A percentile compares a stretch with the other conserved stretches of the same genome.
phyloP scores from a whole-genome alignment of 2,888 invertebrate species.

The Microplitis deprimator region DNA sequence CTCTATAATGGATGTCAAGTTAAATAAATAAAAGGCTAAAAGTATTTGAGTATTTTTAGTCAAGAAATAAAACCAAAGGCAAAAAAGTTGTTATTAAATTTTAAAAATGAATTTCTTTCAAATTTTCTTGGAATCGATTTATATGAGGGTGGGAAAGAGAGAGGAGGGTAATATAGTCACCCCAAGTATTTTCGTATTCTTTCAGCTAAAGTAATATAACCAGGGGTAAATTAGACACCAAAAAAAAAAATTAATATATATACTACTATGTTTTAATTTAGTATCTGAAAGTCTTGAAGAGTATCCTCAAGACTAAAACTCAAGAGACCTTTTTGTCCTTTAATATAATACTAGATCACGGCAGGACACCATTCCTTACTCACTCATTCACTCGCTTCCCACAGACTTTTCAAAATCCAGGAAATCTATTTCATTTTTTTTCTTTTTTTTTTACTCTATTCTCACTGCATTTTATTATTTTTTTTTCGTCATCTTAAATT shows the following conservation, averaged over 20 bases:
- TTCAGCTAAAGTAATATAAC: no score
- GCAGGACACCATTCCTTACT: background rate
- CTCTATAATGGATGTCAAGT: background rate
- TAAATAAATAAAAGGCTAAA: background rate
- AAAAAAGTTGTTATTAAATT: no score
- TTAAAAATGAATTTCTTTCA: no score
- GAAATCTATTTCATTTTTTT: conserved; percentile 1
- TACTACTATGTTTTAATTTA: background rate
- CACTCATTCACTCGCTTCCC: background rate
- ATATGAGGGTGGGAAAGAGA: no score
- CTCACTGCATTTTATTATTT: conserved; percentile 1
- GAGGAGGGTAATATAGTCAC: no score
- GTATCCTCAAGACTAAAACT: background rate
- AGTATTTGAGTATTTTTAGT: background rate
- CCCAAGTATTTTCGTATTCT: no score
- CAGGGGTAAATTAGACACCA: no score
- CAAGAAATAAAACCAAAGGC: no score
- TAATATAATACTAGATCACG: background rate
- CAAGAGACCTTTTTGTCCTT: background rate
- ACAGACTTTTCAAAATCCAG: background rate
- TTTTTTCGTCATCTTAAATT: background rate
- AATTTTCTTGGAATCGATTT: no score
- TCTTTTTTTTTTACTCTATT: background rate
- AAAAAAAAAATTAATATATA: background rate
- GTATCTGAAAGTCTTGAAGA: background rate